Conservation (phyloP, 2,888 invertebrate genomes). For the Piscicola geometra region DNA sequence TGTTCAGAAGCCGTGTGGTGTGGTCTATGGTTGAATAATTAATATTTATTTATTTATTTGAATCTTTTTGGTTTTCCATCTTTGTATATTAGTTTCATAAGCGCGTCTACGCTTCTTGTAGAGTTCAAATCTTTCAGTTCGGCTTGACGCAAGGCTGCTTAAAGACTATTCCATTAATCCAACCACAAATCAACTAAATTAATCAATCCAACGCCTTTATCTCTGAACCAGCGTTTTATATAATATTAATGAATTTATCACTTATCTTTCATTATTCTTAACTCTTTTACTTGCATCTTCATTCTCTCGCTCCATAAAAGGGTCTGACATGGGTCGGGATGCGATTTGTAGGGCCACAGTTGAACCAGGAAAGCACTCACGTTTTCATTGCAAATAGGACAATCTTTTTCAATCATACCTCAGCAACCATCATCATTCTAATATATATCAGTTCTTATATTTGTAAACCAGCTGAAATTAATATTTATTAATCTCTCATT, state of each 20-base stretch:
- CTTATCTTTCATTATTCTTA: not conserved
- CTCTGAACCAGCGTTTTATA: not conserved
- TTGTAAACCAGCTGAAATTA: not conserved
- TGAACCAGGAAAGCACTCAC: not conserved
- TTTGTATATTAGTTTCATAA: too few species aligned
- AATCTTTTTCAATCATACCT: too few species aligned
- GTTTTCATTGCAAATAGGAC: too few species aligned
- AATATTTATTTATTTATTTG: not conserved
- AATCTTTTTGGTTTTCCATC: too few species aligned
- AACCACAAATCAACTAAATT: too few species aligned
- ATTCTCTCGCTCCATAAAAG: not conserved
- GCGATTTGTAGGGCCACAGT: not conserved
- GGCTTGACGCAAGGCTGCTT: too few species aligned
- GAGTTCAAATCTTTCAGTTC: too few species aligned
- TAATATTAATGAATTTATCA: not conserved
- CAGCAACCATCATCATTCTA: not conserved
- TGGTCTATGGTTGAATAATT: not conserved
- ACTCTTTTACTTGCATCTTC: not conserved
- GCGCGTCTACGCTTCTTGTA: too few species aligned
- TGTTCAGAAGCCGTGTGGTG: too few species aligned
- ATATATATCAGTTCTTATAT: not conserved
- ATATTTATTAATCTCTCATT: not conserved
- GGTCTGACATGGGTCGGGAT: not conserved
- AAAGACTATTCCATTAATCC: too few species aligned
- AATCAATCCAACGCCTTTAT: not conserved